phyloP scores from a whole-genome alignment of 2,888 invertebrate species.

The Therioaphis trifolii region DNA sequence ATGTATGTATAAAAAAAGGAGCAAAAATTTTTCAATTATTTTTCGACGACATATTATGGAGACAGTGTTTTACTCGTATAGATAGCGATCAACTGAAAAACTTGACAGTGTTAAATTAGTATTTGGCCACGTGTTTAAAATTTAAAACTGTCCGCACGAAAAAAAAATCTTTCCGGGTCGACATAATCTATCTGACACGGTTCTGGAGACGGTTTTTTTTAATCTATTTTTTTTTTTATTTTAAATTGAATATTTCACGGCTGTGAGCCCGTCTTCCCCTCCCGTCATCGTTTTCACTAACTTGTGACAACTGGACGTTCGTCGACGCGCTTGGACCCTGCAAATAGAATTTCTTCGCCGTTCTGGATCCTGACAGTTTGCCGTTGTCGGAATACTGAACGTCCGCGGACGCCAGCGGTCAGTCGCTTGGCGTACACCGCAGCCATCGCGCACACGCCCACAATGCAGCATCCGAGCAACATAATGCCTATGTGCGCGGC shows the following conservation, averaged over 20 bases:
- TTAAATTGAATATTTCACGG: conserved; percentile 44
- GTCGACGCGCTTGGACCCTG: conserved; percentile 33
- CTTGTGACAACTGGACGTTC: conserved; percentile 54
- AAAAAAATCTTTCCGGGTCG: conserved; percentile 7
- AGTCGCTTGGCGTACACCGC: conserved; percentile 41
- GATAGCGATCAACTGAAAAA: background rate
- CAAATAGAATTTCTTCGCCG: conserved; percentile 58
- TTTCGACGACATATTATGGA: too few species aligned
- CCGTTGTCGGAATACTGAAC: conserved; percentile 35
- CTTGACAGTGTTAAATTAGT: conserved; percentile 35
- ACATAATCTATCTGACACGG: conserved; percentile 1
- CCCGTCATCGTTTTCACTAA: conserved; percentile 41
- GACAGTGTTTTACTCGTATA: background rate
- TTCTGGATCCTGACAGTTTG: conserved; percentile 36
- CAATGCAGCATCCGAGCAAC: conserved; percentile 41
- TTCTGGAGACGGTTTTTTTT: conserved; percentile 33
- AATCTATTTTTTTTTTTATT: too few species aligned
- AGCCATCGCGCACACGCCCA: conserved; percentile 31
- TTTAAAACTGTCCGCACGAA: conserved; percentile 20
- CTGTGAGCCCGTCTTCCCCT: background rate
- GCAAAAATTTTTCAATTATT: too few species aligned
- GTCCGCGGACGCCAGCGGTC: conserved; percentile 10
- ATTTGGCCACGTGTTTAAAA: conserved; percentile 38
- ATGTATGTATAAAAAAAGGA: too few species aligned
- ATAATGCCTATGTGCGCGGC: conserved; percentile 33